A percentile compares a stretch with the other conserved stretches of the same genome.
These are phyloP conservation scores for Strigamia transsilvanica DNA, from an alignment of 2,888 invertebrate species.

Conservation along the genomic window DNA sequence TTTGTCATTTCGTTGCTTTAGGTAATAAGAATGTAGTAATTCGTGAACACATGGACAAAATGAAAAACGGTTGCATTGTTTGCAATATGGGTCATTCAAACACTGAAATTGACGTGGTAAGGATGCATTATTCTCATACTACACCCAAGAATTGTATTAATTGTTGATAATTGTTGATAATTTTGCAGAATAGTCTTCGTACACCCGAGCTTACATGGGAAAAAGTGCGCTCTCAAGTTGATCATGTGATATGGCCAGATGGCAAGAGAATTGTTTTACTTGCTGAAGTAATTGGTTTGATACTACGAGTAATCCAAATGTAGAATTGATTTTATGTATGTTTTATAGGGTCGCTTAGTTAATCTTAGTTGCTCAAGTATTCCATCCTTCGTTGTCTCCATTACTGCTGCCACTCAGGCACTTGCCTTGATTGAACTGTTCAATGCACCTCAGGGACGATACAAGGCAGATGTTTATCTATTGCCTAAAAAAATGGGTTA, in stretches of 20 bases:
- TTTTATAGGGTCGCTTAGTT: conserved; percentile 81
- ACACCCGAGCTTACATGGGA: conserved; percentile 97
- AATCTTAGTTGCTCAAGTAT: conserved; percentile 95
- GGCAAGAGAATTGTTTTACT: conserved; percentile 92
- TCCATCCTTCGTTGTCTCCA: conserved; percentile 97
- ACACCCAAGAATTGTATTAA: no score
- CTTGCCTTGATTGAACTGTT: conserved; percentile 95
- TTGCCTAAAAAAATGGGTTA: conserved; percentile 98
- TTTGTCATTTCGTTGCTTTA: conserved; percentile 54
- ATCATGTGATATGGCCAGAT: conserved; percentile 98
- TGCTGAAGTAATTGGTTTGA: conserved; percentile 72
- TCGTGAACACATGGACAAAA: conserved; percentile 93
- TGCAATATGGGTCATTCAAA: conserved; percentile 99
- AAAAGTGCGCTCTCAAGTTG: conserved; percentile 95
- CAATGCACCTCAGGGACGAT: conserved; percentile 92
- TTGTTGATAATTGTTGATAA: no score
- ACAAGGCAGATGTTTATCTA: conserved; percentile 96
- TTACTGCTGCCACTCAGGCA: conserved; percentile 74
- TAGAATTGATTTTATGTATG: conserved; percentile 11
- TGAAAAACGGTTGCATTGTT: conserved; percentile 94
- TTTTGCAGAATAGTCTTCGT: conserved; percentile 79
- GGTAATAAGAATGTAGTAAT: conserved; percentile 95
- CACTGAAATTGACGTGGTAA: conserved; percentile 91
- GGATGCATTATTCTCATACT: not conserved
- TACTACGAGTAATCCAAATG: conserved; percentile 2